These are phyloP conservation scores for Tapirus terrestris DNA, from an alignment of 2,113 vertebrate species.

Conservation along the genomic window DNA sequence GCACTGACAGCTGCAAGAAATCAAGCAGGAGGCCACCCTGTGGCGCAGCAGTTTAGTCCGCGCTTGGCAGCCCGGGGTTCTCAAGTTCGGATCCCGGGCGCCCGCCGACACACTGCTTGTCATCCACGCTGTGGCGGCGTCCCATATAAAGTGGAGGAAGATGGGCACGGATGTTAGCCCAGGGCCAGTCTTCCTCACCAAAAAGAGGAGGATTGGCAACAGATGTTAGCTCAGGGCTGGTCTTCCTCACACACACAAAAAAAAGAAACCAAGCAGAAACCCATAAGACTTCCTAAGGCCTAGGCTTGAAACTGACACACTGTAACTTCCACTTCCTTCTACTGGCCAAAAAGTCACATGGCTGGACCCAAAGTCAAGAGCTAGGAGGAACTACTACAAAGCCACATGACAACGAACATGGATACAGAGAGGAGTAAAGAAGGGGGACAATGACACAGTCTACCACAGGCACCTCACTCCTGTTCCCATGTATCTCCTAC, in stretches of 20 bases:
- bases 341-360: background rate
- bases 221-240: too few species aligned
- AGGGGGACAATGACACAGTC: too few species aligned
- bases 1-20: background rate
- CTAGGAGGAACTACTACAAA: background rate
- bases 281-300: background rate
- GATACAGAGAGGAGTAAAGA: background rate
- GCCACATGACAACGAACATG: background rate
- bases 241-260: too few species aligned
- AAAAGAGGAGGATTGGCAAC: too few species aligned
- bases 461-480: background rate
- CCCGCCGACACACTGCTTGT: too few species aligned
- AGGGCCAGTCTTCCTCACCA: too few species aligned
- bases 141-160: too few species aligned
- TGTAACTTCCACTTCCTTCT: background rate
- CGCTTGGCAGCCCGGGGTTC: too few species aligned
- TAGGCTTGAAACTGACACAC: background rate
- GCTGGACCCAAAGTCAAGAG: background rate
- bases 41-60: too few species aligned
- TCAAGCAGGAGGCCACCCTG: background rate
- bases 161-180: too few species aligned
- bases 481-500: background rate
- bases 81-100: too few species aligned
- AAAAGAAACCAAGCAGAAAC: background rate
- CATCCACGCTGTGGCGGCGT: too few species aligned